Evolutionary conservation across 1,140 invertebrate genomes (phyloP).

Genomic region (Meloidogyne chitwoodi): DNA sequence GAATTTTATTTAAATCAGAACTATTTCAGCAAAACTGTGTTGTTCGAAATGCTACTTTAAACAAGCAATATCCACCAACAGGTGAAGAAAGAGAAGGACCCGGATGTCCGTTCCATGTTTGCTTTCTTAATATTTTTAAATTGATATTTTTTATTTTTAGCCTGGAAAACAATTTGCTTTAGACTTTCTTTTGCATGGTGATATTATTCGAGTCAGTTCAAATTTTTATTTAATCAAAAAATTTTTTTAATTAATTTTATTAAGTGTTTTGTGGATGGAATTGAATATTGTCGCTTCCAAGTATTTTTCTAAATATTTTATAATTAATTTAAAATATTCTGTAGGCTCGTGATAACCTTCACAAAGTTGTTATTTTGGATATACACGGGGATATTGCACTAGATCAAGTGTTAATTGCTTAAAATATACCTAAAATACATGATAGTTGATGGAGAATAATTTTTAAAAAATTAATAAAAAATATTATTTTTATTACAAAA

Average conservation of each 20-base stretch:
- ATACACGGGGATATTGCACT: constrained; percentile 20
- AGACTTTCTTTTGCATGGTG: constrained; percentile 19
- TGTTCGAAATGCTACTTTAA: constrained; percentile 18
- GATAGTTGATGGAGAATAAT: background rate
- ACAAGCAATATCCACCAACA: constrained; percentile 14
- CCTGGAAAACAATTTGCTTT: constrained; percentile 16
- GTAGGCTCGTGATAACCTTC: background rate
- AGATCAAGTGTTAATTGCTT: constrained; percentile 26
- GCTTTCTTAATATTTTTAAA: background rate
- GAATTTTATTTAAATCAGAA: background rate
- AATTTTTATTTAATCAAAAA: background rate
- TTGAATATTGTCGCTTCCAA: constrained; percentile 13
- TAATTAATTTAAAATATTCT: background rate
- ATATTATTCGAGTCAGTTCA: constrained; percentile 3
- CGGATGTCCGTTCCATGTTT: constrained; percentile 16
- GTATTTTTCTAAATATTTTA: background rate
- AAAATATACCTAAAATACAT: background rate
- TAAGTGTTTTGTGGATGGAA: constrained; percentile 26
- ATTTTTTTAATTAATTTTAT: background rate
- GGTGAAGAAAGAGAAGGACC: constrained; percentile 18
- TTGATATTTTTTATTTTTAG: background rate
- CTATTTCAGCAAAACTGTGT: constrained; percentile 27
- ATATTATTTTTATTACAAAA: too few relatives aligned
- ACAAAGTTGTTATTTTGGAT: constrained; percentile 10
- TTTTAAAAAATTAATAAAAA: background rate